Evolutionary conservation across 2,797 vertebrate genomes (phyloP).

Genomic region (Botia kubotai): DNA sequence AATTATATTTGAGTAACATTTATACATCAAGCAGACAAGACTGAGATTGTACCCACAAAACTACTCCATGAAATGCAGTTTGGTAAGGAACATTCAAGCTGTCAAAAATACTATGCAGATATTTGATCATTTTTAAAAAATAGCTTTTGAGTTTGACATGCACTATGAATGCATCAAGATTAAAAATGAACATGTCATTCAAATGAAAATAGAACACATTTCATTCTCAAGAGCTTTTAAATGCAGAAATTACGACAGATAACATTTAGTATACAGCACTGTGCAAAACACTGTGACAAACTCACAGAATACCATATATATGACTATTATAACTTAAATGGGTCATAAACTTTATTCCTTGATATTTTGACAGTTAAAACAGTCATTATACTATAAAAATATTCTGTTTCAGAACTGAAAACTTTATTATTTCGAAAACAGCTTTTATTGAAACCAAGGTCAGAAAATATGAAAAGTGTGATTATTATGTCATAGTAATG

Average conservation of each 20-base stretch:
- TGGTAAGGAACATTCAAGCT: slow-evolving; percentile 81
- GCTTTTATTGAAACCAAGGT: too few species aligned
- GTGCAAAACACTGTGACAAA: slow-evolving; percentile 36
- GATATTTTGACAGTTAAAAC: too few species aligned
- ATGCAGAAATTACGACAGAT: slow-evolving; percentile 42
- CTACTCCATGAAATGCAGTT: slow-evolving; percentile 78
- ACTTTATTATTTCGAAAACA: too few species aligned
- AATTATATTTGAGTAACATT: slow-evolving; percentile 79
- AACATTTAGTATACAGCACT: slow-evolving; percentile 41
- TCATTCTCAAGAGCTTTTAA: slow-evolving; percentile 62
- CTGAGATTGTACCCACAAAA: slow-evolving; percentile 81
- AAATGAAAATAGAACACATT: slow-evolving; percentile 52
- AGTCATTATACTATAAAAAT: too few species aligned
- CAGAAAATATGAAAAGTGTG: too few species aligned
- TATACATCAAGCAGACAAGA: slow-evolving; percentile 82
- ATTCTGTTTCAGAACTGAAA: too few species aligned
- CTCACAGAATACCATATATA: not conserved
- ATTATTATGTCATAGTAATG: too few species aligned
- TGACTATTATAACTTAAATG: not conserved
- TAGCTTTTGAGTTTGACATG: slow-evolving; percentile 77
- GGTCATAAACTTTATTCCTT: too few species aligned
- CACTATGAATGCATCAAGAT: slow-evolving; percentile 72
- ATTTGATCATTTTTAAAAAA: slow-evolving; percentile 58
- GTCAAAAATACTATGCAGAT: slow-evolving; percentile 76
- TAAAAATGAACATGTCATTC: slow-evolving; percentile 55